phyloP scores from a whole-genome alignment of 2,113 vertebrate genomes.

The Rhynchomys soricoides region DNA sequence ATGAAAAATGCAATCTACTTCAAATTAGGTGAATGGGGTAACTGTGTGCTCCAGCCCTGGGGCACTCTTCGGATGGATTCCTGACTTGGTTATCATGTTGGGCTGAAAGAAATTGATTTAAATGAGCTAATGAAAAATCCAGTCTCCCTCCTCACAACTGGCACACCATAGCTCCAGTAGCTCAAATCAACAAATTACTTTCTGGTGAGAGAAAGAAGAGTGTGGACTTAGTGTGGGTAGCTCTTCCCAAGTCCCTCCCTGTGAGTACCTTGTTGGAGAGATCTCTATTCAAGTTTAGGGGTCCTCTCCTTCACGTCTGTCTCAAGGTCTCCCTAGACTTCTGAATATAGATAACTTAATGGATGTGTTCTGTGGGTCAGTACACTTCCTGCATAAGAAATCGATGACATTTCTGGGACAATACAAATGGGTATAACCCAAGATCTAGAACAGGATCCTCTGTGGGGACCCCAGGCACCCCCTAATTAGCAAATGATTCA shows the following conservation, averaged over 20 bases:
- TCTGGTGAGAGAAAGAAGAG: neutral
- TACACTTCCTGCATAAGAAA: conserved; percentile 67
- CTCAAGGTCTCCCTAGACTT: neutral
- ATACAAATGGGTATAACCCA: conserved; percentile 45
- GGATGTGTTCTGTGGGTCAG: conserved; percentile 59
- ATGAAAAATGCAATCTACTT: conserved; percentile 72
- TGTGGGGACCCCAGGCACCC: conserved; percentile 53
- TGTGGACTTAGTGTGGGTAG: neutral
- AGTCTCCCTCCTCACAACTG: conserved; percentile 44
- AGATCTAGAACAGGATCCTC: conserved; percentile 51
- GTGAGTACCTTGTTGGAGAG: neutral
- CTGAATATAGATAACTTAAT: conserved; percentile 31
- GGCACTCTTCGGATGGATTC: conserved; percentile 62
- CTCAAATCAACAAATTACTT: conserved; percentile 16
- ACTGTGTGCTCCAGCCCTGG: conserved; percentile 51
- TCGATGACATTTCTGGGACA: conserved; percentile 70
- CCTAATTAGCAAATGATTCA: conserved; percentile 46
- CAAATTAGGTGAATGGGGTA: conserved; percentile 75
- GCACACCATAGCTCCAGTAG: conserved; percentile 33
- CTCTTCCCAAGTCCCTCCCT: neutral
- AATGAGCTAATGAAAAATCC: conserved; percentile 75
- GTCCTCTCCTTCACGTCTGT: neutral
- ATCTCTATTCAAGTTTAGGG: neutral
- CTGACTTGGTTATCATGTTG: conserved; percentile 23
- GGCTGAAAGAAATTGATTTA: conserved; percentile 75